Evolutionary conservation across 2,888 invertebrate species (phyloP).

Genomic region (Ptychoptera albimana): DNA sequence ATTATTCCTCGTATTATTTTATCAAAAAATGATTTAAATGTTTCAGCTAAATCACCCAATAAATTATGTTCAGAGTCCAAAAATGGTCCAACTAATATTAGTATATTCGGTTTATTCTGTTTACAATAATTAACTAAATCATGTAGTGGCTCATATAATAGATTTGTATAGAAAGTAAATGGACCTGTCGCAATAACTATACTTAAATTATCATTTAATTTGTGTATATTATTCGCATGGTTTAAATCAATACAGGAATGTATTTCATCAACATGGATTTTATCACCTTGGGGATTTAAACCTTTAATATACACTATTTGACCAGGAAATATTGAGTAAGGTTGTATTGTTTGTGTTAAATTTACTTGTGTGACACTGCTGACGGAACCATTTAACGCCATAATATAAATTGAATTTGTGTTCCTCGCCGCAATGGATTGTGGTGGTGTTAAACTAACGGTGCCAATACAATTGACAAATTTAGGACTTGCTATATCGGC

Average conservation of each 20-base stretch:
- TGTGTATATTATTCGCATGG: slow-evolving; percentile 28
- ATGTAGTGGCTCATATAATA: slow-evolving; percentile 64
- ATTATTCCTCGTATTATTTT: slow-evolving; percentile 49
- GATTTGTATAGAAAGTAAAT: slow-evolving; percentile 59
- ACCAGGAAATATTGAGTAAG: slow-evolving; percentile 27
- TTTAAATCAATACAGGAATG: slow-evolving; percentile 37
- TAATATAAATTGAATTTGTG: slow-evolving; percentile 34
- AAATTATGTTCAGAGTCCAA: slow-evolving; percentile 52
- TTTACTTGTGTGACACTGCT: too few species aligned
- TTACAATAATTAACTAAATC: slow-evolving; percentile 55
- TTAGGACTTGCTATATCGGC: slow-evolving; percentile 22
- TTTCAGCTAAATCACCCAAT: slow-evolving; percentile 45
- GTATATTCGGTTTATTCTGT: slow-evolving; percentile 56
- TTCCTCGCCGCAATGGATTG: slow-evolving; percentile 44
- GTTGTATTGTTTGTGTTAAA: slow-evolving; percentile 4
- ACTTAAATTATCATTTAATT: slow-evolving; percentile 38
- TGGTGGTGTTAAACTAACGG: slow-evolving; percentile 53
- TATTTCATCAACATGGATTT: slow-evolving; percentile 49
- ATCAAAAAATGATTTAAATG: slow-evolving; percentile 60
- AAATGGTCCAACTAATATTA: slow-evolving; percentile 75
- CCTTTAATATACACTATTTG: slow-evolving; percentile 52
- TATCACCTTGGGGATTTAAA: slow-evolving; percentile 50
- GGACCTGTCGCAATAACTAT: slow-evolving; percentile 71
- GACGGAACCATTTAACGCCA: slow-evolving; percentile 31
- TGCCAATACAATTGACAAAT: slow-evolving; percentile 40